Conservation (phyloP, 1,140 invertebrate species). For the Bombus superbus region DNA sequence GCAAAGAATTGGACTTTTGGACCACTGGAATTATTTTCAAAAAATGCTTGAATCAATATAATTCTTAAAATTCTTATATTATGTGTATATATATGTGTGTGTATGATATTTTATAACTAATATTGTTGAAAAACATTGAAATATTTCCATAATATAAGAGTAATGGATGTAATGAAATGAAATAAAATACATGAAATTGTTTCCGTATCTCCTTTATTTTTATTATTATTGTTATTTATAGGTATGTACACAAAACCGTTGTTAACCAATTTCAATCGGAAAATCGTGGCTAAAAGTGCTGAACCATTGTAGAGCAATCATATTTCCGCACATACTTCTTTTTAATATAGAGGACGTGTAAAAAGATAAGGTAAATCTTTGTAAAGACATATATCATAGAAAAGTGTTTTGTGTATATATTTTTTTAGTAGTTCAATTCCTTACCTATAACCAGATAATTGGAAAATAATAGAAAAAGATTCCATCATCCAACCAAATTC, state of each 20-base stretch:
- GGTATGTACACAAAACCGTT: conserved; percentile 79
- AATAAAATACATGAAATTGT: conserved; percentile 46
- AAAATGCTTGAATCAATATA: too few relatives aligned
- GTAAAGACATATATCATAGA: conserved; percentile 64
- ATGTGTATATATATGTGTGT: too few relatives aligned
- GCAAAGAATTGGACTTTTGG: too few relatives aligned
- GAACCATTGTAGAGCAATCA: conserved; percentile 59
- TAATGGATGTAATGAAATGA: background rate
- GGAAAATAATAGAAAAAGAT: conserved; percentile 55
- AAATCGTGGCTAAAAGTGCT: conserved; percentile 64
- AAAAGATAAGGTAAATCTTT: conserved; percentile 54
- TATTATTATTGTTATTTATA: conserved; percentile 75
- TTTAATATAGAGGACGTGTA: conserved; percentile 64
- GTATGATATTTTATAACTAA: too few relatives aligned
- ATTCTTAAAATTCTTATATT: too few relatives aligned
- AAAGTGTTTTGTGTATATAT: conserved; percentile 57
- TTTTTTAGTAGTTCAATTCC: conserved; percentile 49
- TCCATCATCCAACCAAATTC: conserved; percentile 53
- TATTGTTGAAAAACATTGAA: fast-evolving
- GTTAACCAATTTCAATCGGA: conserved; percentile 71
- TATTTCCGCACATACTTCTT: conserved; percentile 36
- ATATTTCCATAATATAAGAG: background rate
- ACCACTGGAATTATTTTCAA: too few relatives aligned
- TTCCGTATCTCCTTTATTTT: conserved; percentile 80
- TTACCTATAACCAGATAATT: conserved; percentile 44